Evolutionary conservation across 2,888 invertebrate species (phyloP).

Genomic region (Callosobruchus maculatus): DNA sequence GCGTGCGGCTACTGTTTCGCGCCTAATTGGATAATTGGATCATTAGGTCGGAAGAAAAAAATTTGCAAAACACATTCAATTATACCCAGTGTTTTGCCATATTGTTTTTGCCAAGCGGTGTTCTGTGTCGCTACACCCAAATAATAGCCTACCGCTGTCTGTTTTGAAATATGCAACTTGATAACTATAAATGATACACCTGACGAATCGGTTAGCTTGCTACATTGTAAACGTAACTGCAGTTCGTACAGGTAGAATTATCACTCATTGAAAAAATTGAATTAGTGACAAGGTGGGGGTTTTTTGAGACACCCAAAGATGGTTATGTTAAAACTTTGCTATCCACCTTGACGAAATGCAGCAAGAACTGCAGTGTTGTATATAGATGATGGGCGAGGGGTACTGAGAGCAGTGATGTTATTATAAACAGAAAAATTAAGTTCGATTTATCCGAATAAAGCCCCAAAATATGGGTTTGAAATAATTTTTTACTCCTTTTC

Average conservation of each 20-base stretch:
- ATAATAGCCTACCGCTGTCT: background rate
- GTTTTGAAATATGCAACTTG: background rate
- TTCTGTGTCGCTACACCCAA: background rate
- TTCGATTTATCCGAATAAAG: too few species aligned
- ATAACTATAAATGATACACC: background rate
- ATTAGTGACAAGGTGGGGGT: too few species aligned
- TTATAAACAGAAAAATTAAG: too few species aligned
- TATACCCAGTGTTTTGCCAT: background rate
- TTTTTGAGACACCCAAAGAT: too few species aligned
- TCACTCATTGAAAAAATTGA: background rate
- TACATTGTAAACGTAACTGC: background rate
- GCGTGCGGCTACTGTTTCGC: background rate
- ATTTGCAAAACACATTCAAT: background rate
- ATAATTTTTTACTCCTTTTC: too few species aligned
- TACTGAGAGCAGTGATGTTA: too few species aligned
- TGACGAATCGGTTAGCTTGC: background rate
- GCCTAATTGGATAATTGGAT: background rate
- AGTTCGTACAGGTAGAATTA: background rate
- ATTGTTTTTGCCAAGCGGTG: background rate
- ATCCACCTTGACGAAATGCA: too few species aligned
- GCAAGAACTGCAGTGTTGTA: too few species aligned
- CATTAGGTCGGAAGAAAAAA: slow-evolving; percentile 1
- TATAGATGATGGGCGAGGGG: too few species aligned
- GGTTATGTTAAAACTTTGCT: too few species aligned
- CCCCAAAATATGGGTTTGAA: too few species aligned